Base-by-base conservation (phyloP, 23 tunicate genomes). In the Ascidia mentula region DNA sequence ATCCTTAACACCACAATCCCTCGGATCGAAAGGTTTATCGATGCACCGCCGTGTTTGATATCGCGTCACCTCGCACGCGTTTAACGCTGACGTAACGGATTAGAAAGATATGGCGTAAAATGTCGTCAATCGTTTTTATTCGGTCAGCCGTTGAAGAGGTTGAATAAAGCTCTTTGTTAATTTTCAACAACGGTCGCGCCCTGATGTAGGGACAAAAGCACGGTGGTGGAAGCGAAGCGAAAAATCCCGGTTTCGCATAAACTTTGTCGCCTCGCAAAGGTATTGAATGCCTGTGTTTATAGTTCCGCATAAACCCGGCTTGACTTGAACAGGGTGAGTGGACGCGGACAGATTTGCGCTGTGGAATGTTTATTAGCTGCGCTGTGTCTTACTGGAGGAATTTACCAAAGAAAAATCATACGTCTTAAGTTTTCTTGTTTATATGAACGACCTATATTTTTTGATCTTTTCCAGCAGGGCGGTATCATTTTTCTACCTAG, bases 111-210 rank as follows among this genome's bases (percentile, higher is more conserved):
- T 53, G 12, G 65, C 65, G 13, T 28, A 53, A 53, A 53, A 53
- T 53, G 65, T 53, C 65, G 65, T 53, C 65, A 53, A 53, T 53
- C 24, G 65, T 28, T 53, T n/a, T 53, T 53, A 53, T 53, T 5
- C 2, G 65, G 65, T 3, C 28, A 26, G 24, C 65, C 22, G 24
- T 53, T 20, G 12, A 53, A 53, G n/a, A n/a, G n/a, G n/a, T 53
- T 53, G 22, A 53, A 53, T 20, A 53, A 28, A 53, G 65, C 65
- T 28, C 13, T 5, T 53, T 53, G 65, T 53, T 53, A 28, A 9
- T 53, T 9, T 9, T 20, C 28, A 53, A 9, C 65, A 28, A 20
- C 65, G 65, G 65, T 26, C 13, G 28, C 65, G 24, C 65, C 65
- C 22, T 28, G 65, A 26, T 28, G 4, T 53, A 6, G 28, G 24